A percentile compares a stretch with the other conserved stretches of the same genome.
These are phyloP conservation scores for Sprattus sprattus DNA, from an alignment of 2,113 vertebrate genomes.

Conservation along the genomic window DNA sequence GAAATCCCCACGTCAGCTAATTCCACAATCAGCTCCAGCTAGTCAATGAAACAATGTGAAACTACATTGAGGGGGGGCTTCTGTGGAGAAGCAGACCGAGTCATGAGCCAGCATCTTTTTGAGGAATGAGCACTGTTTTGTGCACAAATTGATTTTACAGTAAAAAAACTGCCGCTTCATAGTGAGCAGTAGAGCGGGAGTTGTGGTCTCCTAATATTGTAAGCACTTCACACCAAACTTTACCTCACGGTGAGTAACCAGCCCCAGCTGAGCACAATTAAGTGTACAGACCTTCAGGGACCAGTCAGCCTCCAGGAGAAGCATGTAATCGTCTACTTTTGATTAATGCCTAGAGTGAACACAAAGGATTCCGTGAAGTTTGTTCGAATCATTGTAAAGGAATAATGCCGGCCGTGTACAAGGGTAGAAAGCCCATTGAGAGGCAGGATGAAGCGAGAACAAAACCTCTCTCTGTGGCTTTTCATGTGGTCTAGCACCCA, in stretches of 20 bases:
- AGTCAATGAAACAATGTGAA: constrained; percentile 5
- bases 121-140: background rate
- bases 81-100: background rate
- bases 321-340: constrained; percentile 10
- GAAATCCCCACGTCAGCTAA: constrained; percentile 1
- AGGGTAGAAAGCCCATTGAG: constrained; percentile 7
- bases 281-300: background rate
- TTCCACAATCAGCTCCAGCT: background rate
- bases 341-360: constrained; percentile 12
- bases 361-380: constrained; percentile 9
- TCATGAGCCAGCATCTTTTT: constrained; percentile 14
- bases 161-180: background rate
- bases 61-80: background rate
- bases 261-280: background rate
- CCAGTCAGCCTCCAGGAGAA: background rate
- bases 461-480: background rate
- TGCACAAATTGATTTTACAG: background rate
- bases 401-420: background rate
- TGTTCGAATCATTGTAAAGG: background rate
- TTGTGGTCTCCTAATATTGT: no score
- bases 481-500: background rate
- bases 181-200: background rate
- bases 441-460: background rate
- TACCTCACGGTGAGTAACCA: background rate
- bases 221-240: background rate